Evolutionary conservation across 1,140 invertebrate species (phyloP), one percentile per base, ranked within the genome.

Genomic region (Pseudomyrmex concolor): DNA sequence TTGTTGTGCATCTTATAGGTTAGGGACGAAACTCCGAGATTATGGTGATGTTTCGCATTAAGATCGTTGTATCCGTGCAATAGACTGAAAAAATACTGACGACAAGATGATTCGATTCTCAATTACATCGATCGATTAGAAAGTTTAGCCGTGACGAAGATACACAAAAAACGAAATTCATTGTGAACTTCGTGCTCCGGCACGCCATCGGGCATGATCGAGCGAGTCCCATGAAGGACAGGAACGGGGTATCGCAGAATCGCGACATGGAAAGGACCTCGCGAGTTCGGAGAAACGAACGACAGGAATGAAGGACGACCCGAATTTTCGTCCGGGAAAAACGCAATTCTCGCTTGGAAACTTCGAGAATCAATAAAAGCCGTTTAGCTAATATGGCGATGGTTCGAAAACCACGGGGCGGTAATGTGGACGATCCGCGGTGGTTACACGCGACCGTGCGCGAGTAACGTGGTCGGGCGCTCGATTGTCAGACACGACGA

Each of bases 351-450:
- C 84, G 88, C 86, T 84, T 83, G 89, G 92, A 94, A 93, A 91
- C 73, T 93, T 92, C 91, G 91, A 91, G 91, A 94, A 94, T 94
- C 93, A 94, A 94, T 94, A 94, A 91, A 87, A 88, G 34, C 78
- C 85, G 70, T 84, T 86, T 71, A 74, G 74, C 77, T 91, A 94
- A 94, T 86, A 94, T 94, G 93, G 93, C 93, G 92, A 86, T 84
- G 66, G 83, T 85, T 87, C 85, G 90, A 86, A 84, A 90, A 88
- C 86, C 88, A 90, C 88, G 78, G 84, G 83, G 77, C 82, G 86
- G 86, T 70, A 85, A 68, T 84, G 54, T 8, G 2, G 2, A 25
- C 34, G 34, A 67, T 66, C 9, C 77, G 78, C 25, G 1, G 22
- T 34, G 54, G 55, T 55, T 54, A 66, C 51, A n/a, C 54, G n/a